Conservation (phyloP, 2,113 vertebrate genomes). For the Thalassoma bifasciatum region DNA sequence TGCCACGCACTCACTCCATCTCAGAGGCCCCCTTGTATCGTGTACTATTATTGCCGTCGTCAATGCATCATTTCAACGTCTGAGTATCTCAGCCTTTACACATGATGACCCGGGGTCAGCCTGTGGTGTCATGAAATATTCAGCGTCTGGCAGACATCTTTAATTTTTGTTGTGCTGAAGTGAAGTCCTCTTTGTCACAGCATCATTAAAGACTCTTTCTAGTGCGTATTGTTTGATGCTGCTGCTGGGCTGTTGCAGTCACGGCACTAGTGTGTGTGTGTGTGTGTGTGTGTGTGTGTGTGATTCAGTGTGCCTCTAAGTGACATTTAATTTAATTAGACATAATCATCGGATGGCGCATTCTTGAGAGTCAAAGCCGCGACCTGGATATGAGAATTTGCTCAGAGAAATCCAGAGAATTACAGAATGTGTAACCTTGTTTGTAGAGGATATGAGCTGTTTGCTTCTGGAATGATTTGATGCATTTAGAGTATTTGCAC, state of each 20-base stretch:
- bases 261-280: constrained; percentile 21
- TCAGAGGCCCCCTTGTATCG: constrained; percentile 33
- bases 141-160: constrained; percentile 21
- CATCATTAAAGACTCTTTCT: constrained; percentile 11
- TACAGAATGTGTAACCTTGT: constrained; percentile 32
- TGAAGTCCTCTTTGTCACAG: constrained; percentile 14
- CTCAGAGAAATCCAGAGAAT: constrained; percentile 36
- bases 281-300: constrained; percentile 18
- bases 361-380: constrained; percentile 47
- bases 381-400: constrained; percentile 50
- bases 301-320: constrained; percentile 31
- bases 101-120: constrained; percentile 51
- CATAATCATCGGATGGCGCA: constrained; percentile 59
- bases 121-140: constrained; percentile 60
- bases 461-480: not conserved
- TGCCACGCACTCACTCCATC: constrained; percentile 1
- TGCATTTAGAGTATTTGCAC: constrained; percentile 24
- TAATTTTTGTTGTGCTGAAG: constrained; percentile 23
- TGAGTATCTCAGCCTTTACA: constrained; percentile 42
- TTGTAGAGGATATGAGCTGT: constrained; percentile 32
- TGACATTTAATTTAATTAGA: constrained; percentile 77
- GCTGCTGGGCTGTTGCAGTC: constrained; percentile 23
- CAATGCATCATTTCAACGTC: constrained; percentile 55
- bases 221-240: constrained; percentile 18
- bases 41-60: constrained; percentile 30